A percentile compares a stretch with the other conserved stretches of the same genome.
Evolutionary conservation across 2,113 vertebrate species (phyloP).

Genomic region (Donacobius atricapilla): DNA sequence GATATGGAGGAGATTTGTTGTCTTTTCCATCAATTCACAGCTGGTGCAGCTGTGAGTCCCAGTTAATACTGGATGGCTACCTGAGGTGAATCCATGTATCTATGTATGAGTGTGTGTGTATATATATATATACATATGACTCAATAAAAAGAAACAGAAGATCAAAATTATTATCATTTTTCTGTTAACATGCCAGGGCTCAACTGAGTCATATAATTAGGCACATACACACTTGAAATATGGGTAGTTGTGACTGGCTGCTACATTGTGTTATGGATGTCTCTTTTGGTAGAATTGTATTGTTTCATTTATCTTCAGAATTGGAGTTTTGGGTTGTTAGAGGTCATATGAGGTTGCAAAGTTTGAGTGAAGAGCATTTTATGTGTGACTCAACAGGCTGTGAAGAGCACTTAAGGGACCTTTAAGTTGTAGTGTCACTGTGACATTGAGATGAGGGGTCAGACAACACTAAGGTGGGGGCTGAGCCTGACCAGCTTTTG

Average conservation of each 20-base stretch:
- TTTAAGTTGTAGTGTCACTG: neutral
- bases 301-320: neutral
- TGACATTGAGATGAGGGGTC: neutral
- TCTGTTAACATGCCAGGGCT: neutral
- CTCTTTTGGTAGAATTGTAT: neutral
- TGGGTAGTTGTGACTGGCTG: rapidly evolving
- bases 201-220: neutral
- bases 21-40: neutral
- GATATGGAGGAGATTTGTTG: neutral
- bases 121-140: too few relatives aligned
- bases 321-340: neutral
- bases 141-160: neutral
- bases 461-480: neutral
- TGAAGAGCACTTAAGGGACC: neutral
- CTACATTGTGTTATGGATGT: neutral
- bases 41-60: neutral
- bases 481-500: neutral
- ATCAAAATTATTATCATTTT: neutral
- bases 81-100: neutral
- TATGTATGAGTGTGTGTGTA: neutral
- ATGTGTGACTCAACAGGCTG: rapidly evolving
- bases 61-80: neutral
- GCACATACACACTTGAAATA: neutral
- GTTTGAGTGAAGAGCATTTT: neutral
- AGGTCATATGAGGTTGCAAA: neutral